Conservation (phyloP, 2,113 vertebrate species). For the Tylochromis polylepis region DNA sequence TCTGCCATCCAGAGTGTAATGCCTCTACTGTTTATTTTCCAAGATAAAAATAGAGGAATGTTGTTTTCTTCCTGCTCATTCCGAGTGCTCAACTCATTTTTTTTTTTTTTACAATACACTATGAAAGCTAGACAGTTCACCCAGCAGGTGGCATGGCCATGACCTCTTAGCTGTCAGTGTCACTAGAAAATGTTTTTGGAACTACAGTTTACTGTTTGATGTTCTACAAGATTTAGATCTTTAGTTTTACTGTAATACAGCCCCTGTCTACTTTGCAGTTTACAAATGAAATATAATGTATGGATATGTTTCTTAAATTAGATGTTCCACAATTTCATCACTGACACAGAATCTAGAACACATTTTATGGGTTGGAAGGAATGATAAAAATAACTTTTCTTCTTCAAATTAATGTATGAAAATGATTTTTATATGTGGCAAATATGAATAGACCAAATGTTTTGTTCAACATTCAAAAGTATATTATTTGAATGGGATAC, state of each 20-base stretch:
- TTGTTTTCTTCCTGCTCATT: background rate
- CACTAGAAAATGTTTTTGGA: background rate
- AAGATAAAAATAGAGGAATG: constrained; percentile 33
- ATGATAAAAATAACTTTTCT: background rate
- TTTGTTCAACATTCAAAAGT: background rate
- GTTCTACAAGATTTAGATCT: background rate
- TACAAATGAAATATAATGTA: background rate
- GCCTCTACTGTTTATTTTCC: constrained; percentile 25
- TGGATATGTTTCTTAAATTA: background rate
- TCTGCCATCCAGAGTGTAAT: background rate
- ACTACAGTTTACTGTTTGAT: background rate
- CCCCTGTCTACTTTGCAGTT: background rate
- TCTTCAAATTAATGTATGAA: background rate
- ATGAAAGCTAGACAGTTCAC: background rate
- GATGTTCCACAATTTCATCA: background rate
- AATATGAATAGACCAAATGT: background rate
- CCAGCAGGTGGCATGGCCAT: background rate
- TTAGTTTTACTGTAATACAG: background rate
- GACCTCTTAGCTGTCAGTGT: background rate
- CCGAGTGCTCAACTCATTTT: background rate
- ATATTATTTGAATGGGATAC: background rate
- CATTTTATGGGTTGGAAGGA: background rate
- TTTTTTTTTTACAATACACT: background rate
- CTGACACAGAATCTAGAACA: background rate
- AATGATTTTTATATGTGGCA: background rate